Conservation (phyloP, 2,888 invertebrate genomes). For the Drosophila incognita region DNA sequence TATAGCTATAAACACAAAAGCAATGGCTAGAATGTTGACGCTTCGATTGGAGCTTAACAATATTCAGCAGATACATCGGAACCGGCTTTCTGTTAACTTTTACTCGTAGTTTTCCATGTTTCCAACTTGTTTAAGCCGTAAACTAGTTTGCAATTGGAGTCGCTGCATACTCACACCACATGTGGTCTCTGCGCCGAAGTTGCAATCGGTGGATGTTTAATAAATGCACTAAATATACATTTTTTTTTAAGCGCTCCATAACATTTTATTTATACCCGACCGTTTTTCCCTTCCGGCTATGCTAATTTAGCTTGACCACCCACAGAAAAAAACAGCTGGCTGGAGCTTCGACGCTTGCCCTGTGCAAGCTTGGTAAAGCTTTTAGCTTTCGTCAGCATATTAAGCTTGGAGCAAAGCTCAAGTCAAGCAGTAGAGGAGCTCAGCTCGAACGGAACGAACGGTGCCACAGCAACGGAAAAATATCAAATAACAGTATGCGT, state of each 20-base stretch:
- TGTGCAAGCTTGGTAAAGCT: slow-evolving; percentile 16
- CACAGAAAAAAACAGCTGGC: slow-evolving; percentile 10
- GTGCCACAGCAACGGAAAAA: too few relatives aligned
- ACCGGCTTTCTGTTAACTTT: slow-evolving; percentile 24
- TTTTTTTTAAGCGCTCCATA: slow-evolving; percentile 16
- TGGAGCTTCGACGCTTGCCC: slow-evolving; percentile 28
- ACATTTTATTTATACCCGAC: slow-evolving; percentile 45
- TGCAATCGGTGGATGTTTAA: not conserved
- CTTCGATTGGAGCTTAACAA: not conserved
- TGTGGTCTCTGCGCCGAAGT: slow-evolving; percentile 1
- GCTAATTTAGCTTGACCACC: slow-evolving; percentile 45
- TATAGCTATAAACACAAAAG: not conserved
- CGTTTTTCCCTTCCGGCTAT: slow-evolving; percentile 51
- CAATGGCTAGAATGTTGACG: slow-evolving; percentile 7
- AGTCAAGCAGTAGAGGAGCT: slow-evolving; percentile 58
- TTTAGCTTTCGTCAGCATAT: slow-evolving; percentile 55
- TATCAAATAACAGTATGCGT: slow-evolving; percentile 32
- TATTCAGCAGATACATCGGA: not conserved
- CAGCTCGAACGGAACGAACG: slow-evolving; percentile 49
- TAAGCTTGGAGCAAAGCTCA: slow-evolving; percentile 56
- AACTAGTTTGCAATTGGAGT: slow-evolving; percentile 45
- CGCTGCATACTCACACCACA: not conserved
- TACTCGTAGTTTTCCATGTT: slow-evolving; percentile 40
- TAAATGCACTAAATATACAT: slow-evolving; percentile 8
- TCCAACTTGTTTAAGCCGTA: slow-evolving; percentile 38